These are phyloP conservation scores for Ahaetulla prasina DNA, from an alignment of 2,113 vertebrate genomes.

Conservation along the genomic window DNA sequence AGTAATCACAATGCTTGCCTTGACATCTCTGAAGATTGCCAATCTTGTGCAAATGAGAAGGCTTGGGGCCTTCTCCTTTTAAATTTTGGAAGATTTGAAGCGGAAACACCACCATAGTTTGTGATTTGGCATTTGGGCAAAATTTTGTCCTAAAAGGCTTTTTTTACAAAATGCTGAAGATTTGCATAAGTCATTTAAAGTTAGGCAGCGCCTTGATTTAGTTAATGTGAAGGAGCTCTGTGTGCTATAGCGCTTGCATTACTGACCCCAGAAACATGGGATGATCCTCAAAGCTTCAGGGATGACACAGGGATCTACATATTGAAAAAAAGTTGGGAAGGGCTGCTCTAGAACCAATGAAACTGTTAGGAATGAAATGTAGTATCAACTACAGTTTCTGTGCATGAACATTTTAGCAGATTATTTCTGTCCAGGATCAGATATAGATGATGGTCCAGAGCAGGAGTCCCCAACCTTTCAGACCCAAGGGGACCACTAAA, in stretches of 20 bases:
- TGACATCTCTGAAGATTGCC: not conserved
- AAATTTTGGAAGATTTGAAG: not conserved
- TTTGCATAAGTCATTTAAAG: not conserved
- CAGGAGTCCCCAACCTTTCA: too few species aligned
- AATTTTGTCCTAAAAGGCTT: not conserved
- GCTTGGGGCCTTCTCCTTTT: not conserved
- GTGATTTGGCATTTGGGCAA: not conserved
- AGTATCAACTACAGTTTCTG: not conserved
- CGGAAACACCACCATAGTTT: not conserved
- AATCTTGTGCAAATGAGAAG: too few species aligned
- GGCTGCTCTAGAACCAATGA: not conserved
- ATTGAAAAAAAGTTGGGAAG: not conserved
- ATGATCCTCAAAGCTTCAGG: not conserved
- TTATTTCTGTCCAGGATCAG: not conserved
- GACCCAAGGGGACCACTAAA: too few species aligned
- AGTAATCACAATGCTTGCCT: not conserved
- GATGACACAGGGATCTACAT: not conserved
- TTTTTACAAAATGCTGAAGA: not conserved
- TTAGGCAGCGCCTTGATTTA: not conserved
- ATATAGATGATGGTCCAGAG: not conserved
- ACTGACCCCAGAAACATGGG: not conserved
- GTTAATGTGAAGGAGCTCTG: not conserved
- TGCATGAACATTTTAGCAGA: not conserved
- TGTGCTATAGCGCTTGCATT: not conserved
- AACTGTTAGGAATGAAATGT: not conserved